A percentile compares a stretch with the other conserved stretches of the same genome.
These are phyloP conservation scores for Otolemur crassicaudatus DNA, from an alignment of 2,797 vertebrate species.

Conservation along the genomic window DNA sequence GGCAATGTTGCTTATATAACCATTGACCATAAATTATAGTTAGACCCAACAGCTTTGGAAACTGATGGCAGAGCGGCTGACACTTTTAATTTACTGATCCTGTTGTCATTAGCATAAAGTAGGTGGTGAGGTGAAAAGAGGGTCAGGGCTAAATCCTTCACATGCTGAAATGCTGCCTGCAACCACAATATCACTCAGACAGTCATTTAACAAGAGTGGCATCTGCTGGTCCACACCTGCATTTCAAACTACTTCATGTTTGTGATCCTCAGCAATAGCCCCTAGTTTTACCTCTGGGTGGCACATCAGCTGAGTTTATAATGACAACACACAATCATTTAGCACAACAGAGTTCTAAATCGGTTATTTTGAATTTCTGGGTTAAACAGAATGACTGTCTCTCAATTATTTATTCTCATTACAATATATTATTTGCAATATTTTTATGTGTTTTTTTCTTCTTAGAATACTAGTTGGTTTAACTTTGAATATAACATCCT, in stretches of 20 bases:
- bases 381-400: constrained; percentile 7
- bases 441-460: neutral
- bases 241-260: neutral
- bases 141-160: constrained; percentile 77
- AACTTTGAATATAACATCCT: neutral
- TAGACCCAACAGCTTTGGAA: constrained; percentile 68
- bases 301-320: neutral
- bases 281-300: constrained; percentile 23
- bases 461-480: neutral
- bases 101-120: constrained; percentile 78
- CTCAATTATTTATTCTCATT: neutral
- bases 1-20: constrained; percentile 75
- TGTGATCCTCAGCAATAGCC: neutral
- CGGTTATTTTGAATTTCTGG: constrained; percentile 9
- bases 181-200: constrained; percentile 38
- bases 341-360: neutral
- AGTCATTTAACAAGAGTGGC: constrained; percentile 85
- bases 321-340: neutral
- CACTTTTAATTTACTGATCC: constrained; percentile 78
- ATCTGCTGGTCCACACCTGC: constrained; percentile 82
- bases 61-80: constrained; percentile 74
- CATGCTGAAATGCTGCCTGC: constrained; percentile 71
- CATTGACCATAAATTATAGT: constrained; percentile 80
- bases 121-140: constrained; percentile 74
- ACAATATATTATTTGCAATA: neutral